phyloP scores from a whole-genome alignment of 2,888 invertebrate genomes.

The Galerucella pusilla region DNA sequence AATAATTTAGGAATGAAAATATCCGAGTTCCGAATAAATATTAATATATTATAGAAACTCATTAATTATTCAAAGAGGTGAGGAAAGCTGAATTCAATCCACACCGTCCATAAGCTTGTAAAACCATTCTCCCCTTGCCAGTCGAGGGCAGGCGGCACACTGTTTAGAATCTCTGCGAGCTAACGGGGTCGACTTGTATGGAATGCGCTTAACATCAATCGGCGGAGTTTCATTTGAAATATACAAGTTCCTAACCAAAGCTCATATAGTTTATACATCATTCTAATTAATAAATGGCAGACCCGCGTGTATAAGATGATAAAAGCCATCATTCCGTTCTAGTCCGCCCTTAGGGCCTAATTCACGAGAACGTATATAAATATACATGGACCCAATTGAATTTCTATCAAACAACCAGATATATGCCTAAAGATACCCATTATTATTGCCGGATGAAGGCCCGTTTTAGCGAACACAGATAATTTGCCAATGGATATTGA shows the following conservation, averaged over 20 bases:
- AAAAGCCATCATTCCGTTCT: constrained; percentile 50
- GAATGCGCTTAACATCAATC: constrained; percentile 56
- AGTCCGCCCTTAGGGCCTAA: constrained; percentile 15
- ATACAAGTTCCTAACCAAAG: constrained; percentile 56
- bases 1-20: too few species aligned
- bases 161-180: constrained; percentile 49
- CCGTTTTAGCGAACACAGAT: not conserved
- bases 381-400: constrained; percentile 26
- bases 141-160: constrained; percentile 44
- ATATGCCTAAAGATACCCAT: constrained; percentile 22
- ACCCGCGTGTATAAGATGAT: constrained; percentile 56
- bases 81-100: constrained; percentile 44
- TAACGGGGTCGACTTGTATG: constrained; percentile 25
- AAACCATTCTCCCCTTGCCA: constrained; percentile 34
- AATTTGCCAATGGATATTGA: not conserved
- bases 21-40: too few species aligned
- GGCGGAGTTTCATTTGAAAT: constrained; percentile 57
- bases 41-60: constrained; percentile 18
- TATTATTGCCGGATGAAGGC: constrained; percentile 13
- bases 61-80: constrained; percentile 48
- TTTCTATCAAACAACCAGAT: constrained; percentile 24
- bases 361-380: constrained; percentile 28
- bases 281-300: constrained; percentile 65
- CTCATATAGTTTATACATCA: constrained; percentile 62
- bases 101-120: constrained; percentile 44